A percentile compares a stretch with the other conserved stretches of the same genome.
Conservation (phyloP, 1,140 invertebrate species). For the Nasonia giraulti region DNA sequence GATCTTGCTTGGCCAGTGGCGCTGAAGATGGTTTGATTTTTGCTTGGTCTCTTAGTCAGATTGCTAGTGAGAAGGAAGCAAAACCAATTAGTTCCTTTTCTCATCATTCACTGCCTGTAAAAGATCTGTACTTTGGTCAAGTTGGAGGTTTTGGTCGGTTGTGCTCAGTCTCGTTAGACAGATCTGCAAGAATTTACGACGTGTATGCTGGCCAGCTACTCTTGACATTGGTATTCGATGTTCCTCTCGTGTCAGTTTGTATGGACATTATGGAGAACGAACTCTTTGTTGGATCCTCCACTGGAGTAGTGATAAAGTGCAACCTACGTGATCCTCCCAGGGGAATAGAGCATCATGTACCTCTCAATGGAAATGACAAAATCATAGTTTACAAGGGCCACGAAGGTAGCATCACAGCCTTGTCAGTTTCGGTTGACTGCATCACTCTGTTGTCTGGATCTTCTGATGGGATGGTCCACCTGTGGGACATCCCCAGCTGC, state of each 20-base stretch:
- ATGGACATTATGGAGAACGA: slow-evolving; percentile 82
- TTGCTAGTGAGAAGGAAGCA: slow-evolving; percentile 69
- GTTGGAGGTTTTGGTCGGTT: slow-evolving; percentile 79
- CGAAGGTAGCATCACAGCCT: slow-evolving; percentile 79
- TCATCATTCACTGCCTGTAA: slow-evolving; percentile 85
- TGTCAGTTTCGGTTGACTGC: slow-evolving; percentile 83
- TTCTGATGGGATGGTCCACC: slow-evolving; percentile 81
- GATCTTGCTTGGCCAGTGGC: slow-evolving; percentile 82
- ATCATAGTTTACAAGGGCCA: slow-evolving; percentile 77
- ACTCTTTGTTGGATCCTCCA: slow-evolving; percentile 83
- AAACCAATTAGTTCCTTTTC: slow-evolving; percentile 81
- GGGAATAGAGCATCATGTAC: slow-evolving; percentile 79
- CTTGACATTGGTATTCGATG: slow-evolving; percentile 83
- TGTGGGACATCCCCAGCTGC: slow-evolving; percentile 87
- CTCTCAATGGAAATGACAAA: slow-evolving; percentile 66
- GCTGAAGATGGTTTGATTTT: slow-evolving; percentile 91
- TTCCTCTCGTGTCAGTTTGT: slow-evolving; percentile 80
- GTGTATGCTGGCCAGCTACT: slow-evolving; percentile 80
- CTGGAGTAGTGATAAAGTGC: slow-evolving; percentile 82
- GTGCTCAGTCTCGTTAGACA: slow-evolving; percentile 86
- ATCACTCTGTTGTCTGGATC: slow-evolving; percentile 83
- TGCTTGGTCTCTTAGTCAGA: slow-evolving; percentile 80
- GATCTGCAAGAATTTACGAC: slow-evolving; percentile 88
- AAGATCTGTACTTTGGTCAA: slow-evolving; percentile 81
- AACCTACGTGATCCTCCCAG: slow-evolving; percentile 80